Percentiles rank a stretch among this genome's conserved stretches.
Conservation (phyloP, 2,113 vertebrate species). For the Verasper variegatus region DNA sequence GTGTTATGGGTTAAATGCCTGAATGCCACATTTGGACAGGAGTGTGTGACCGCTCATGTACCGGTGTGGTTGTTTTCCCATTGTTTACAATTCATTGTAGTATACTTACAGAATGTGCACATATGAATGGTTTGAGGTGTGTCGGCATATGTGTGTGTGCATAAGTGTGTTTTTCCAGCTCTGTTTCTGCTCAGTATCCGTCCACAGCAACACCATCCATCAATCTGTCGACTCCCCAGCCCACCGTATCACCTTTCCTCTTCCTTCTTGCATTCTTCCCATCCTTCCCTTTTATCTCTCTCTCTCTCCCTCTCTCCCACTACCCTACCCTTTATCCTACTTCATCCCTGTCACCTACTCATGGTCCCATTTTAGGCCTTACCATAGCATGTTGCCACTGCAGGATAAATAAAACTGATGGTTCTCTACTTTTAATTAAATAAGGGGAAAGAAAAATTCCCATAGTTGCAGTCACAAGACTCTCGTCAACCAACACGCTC, state of each 20-base stretch:
- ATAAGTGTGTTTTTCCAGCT: constrained; percentile 50
- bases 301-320: constrained; percentile 25
- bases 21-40: constrained; percentile 28
- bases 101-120: background rate
- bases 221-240: constrained; percentile 77
- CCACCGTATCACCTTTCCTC: constrained; percentile 71
- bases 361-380: constrained; percentile 40
- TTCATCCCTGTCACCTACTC: constrained; percentile 66
- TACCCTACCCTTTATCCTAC: constrained; percentile 12
- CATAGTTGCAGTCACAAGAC: background rate
- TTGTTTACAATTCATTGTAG: constrained; percentile 7
- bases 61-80: background rate
- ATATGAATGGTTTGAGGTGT: background rate
- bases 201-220: constrained; percentile 73
- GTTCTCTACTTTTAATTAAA: background rate
- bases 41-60: constrained; percentile 22
- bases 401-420: constrained; percentile 13
- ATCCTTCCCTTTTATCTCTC: constrained; percentile 70
- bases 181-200: constrained; percentile 67
- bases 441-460: background rate
- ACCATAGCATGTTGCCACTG: background rate
- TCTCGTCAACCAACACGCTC: background rate
- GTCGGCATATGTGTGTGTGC: constrained; percentile 14
- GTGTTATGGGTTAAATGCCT: constrained; percentile 39
- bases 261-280: constrained; percentile 68